phyloP scores from a whole-genome alignment of 2,113 vertebrate genomes.

The Rhynchopsitta pachyrhyncha region DNA sequence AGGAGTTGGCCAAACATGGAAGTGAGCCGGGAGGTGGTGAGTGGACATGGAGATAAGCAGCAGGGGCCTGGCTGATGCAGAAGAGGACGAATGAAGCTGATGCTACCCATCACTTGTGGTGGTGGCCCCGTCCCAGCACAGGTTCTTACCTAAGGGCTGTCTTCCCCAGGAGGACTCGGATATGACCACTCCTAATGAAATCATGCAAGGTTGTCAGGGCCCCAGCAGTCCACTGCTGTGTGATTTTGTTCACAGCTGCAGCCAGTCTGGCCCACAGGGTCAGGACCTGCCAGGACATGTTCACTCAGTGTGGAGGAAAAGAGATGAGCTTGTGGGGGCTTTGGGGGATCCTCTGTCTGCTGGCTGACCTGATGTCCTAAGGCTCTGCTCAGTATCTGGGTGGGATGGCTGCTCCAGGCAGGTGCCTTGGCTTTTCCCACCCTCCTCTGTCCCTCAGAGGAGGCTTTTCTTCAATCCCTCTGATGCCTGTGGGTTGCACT shows the following conservation, averaged over 20 bases:
- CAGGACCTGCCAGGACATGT: neutral
- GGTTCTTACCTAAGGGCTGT: neutral
- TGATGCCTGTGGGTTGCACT: neutral
- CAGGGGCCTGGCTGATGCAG: neutral
- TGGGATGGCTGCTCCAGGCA: neutral
- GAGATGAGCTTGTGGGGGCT: neutral
- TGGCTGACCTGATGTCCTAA: neutral
- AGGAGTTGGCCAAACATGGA: neutral
- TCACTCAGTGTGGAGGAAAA: neutral
- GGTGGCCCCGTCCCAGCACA: neutral
- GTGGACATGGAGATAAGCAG: neutral
- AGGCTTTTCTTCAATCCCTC: neutral
- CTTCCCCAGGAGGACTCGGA: neutral
- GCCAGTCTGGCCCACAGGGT: neutral
- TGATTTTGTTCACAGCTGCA: neutral
- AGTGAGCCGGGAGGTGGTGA: neutral
- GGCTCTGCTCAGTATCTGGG: neutral
- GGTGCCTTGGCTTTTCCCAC: neutral
- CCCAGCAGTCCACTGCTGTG: rapidly evolving
- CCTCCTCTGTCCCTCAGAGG: neutral
- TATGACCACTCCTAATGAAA: rapidly evolving
- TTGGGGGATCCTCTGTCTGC: neutral
- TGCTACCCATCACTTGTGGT: rapidly evolving
- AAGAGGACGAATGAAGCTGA: neutral
- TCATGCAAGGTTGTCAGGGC: neutral